Conservation (phyloP, 2,113 vertebrate species). For the Mormoops blainvillei region DNA sequence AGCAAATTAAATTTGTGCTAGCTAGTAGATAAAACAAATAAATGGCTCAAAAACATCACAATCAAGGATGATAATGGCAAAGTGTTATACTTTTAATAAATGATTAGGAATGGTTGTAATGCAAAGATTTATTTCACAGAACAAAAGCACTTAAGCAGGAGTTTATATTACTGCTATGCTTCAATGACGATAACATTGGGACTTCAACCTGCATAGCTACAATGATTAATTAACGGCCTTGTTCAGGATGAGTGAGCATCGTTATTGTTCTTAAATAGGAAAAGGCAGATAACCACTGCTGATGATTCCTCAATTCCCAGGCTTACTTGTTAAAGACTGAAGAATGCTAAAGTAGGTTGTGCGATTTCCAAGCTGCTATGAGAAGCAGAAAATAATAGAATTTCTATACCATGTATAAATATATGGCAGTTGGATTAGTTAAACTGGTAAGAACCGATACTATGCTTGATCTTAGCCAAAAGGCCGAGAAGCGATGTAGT, state of each 20-base stretch:
- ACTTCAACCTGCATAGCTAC: conserved; percentile 88
- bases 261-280: conserved; percentile 94
- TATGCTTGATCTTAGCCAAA: too few relatives aligned
- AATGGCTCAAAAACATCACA: conserved; percentile 63
- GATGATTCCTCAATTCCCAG: conserved; percentile 83
- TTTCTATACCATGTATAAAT: conserved; percentile 62
- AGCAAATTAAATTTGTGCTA: conserved; percentile 50
- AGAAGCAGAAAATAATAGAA: conserved; percentile 71
- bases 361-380: conserved; percentile 75
- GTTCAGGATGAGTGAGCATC: conserved; percentile 88
- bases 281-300: conserved; percentile 89
- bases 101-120: conserved; percentile 73
- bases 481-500: too few relatives aligned
- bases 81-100: conserved; percentile 75
- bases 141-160: conserved; percentile 79
- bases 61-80: conserved; percentile 59
- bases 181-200: conserved; percentile 82
- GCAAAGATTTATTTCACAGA: conserved; percentile 79
- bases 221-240: conserved; percentile 93
- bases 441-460: too few relatives aligned
- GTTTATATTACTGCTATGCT: conserved; percentile 78
- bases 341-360: conserved; percentile 80
- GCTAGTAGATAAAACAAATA: conserved; percentile 48
- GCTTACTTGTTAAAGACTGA: conserved; percentile 80
- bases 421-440: conserved; percentile 37